These are phyloP conservation scores for Apotomis turbidana DNA, from an alignment of 2,888 invertebrate genomes.

Conservation along the genomic window DNA sequence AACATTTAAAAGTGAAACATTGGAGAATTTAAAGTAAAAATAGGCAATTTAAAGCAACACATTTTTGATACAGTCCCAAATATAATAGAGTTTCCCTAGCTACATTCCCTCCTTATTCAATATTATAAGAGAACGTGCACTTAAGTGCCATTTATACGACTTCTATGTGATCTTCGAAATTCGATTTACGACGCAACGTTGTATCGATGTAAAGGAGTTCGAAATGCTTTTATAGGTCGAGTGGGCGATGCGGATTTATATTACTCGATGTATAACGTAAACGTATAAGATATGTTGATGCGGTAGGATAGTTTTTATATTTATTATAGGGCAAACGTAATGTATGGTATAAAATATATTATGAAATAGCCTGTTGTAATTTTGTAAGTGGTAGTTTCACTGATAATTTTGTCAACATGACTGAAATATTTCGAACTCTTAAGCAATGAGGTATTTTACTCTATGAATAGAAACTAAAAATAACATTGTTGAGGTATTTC, in stretches of 20 bases:
- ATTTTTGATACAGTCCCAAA: too few species aligned
- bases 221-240: slow-evolving; percentile 11
- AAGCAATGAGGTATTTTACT: too few species aligned
- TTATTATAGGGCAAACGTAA: not conserved
- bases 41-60: too few species aligned
- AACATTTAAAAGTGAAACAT: too few species aligned
- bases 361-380: too few species aligned
- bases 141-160: slow-evolving; percentile 11
- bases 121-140: not conserved
- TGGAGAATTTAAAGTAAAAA: too few species aligned
- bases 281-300: not conserved
- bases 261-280: not conserved
- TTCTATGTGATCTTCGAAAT: slow-evolving; percentile 1
- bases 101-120: not conserved
- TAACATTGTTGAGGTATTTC: too few species aligned
- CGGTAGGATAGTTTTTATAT: not conserved
- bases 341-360: too few species aligned
- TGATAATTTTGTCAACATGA: too few species aligned
- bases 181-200: slow-evolving; percentile 16
- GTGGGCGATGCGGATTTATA: slow-evolving; percentile 1
- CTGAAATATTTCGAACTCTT: too few species aligned
- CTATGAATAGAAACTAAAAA: too few species aligned
- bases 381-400: not conserved
- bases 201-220: not conserved
- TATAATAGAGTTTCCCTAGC: too few species aligned